Evolutionary conservation across 1,140 invertebrate species (phyloP).

Genomic region (Thaumetopoea pityocampa): DNA sequence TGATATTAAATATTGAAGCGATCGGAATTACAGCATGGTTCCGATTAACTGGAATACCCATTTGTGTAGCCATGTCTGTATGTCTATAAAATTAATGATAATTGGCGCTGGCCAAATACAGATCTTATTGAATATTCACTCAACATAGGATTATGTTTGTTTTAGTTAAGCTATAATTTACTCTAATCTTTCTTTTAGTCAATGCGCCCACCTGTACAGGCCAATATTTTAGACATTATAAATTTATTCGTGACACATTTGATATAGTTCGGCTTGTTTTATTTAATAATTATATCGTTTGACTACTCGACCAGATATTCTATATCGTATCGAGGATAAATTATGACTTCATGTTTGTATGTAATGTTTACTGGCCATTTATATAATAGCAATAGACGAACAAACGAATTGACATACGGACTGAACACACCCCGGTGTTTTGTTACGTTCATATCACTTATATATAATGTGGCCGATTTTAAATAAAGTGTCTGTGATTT

Average conservation of each 20-base stretch:
- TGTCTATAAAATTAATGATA: slow-evolving; percentile 13
- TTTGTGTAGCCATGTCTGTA: slow-evolving; percentile 8
- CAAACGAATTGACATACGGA: slow-evolving; percentile 2
- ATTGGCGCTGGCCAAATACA: slow-evolving; percentile 27
- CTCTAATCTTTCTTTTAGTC: slow-evolving; percentile 50
- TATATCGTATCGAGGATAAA: too few species aligned
- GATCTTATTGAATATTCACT: slow-evolving; percentile 25
- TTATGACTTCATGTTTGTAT: too few species aligned
- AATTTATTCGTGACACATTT: slow-evolving; percentile 13
- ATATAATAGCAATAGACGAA: neutral
- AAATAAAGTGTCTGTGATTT: slow-evolving; percentile 71
- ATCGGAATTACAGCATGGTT: slow-evolving; percentile 1
- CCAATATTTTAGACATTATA: slow-evolving; percentile 33
- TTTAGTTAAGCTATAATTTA: slow-evolving; percentile 32
- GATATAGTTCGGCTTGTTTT: neutral
- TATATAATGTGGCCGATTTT: slow-evolving; percentile 31
- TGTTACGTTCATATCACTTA: slow-evolving; percentile 10
- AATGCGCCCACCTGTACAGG: slow-evolving; percentile 60
- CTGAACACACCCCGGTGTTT: slow-evolving; percentile 2
- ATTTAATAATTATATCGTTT: too few species aligned
- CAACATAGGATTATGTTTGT: slow-evolving; percentile 26
- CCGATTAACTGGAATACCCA: neutral
- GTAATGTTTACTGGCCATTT: neutral
- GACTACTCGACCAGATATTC: too few species aligned
- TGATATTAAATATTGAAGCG: slow-evolving; percentile 18